Conservation (phyloP, 1,140 invertebrate species). For the Homarus americanus region DNA sequence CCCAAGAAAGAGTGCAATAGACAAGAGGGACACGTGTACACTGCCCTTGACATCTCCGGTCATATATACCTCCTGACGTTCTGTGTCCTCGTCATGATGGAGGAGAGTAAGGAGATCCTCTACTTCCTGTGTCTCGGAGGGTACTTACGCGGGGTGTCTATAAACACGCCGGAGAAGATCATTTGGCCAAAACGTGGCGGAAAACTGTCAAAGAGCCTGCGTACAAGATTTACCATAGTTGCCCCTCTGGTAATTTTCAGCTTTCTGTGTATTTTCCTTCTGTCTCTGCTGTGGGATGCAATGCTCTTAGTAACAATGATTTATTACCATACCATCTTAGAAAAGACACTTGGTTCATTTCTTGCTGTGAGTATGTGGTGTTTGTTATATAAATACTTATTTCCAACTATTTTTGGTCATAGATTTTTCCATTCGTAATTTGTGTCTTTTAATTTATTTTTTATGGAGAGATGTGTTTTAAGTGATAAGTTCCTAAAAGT, state of each 20-base stretch:
- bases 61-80: slow-evolving; percentile 46
- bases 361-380: slow-evolving; percentile 41
- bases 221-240: slow-evolving; percentile 11
- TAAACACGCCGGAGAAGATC: background rate
- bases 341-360: slow-evolving; percentile 40
- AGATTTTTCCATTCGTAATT: background rate
- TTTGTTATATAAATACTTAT: slow-evolving; percentile 21
- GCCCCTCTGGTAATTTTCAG: slow-evolving; percentile 1
- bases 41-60: slow-evolving; percentile 63
- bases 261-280: slow-evolving; percentile 4
- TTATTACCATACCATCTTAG: slow-evolving; percentile 52
- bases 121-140: slow-evolving; percentile 42
- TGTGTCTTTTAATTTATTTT: background rate
- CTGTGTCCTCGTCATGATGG: slow-evolving; percentile 59
- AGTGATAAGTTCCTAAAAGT: no score
- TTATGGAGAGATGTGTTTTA: background rate
- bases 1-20: slow-evolving; percentile 41
- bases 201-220: background rate
- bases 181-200: background rate
- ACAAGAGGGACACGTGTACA: background rate
- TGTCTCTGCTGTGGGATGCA: slow-evolving; percentile 55
- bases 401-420: background rate
- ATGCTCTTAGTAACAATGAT: slow-evolving; percentile 52
- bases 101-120: slow-evolving; percentile 48
- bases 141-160: background rate